Evolutionary conservation across 2,888 invertebrate genomes (phyloP).

Genomic region (Exocentrus adspersus): DNA sequence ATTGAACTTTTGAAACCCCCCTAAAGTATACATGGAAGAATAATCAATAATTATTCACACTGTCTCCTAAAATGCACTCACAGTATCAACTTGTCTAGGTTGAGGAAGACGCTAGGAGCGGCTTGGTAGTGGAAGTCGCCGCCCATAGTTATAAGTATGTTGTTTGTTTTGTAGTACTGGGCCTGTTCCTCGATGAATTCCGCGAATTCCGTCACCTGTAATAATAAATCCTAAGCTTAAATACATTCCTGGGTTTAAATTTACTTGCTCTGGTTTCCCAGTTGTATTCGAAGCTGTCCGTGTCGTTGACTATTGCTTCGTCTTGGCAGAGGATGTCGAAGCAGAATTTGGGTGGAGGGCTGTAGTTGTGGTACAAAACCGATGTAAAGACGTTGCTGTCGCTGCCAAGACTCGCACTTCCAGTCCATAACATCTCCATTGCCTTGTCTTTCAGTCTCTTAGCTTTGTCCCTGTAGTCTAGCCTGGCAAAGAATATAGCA

Average conservation of each 20-base stretch:
- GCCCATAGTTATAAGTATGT: slow-evolving; percentile 8
- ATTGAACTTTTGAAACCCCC: slow-evolving; percentile 36
- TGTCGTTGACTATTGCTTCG: slow-evolving; percentile 68
- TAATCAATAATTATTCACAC: no score
- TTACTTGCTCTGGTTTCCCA: slow-evolving; percentile 54
- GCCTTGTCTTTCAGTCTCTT: slow-evolving; percentile 67
- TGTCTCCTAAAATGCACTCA: neutral
- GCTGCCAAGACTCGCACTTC: slow-evolving; percentile 60
- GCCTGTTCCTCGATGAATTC: neutral
- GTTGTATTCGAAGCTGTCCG: slow-evolving; percentile 67
- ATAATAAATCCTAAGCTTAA: neutral
- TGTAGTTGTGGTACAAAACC: slow-evolving; percentile 62
- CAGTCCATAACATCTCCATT: slow-evolving; percentile 78
- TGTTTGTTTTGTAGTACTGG: neutral
- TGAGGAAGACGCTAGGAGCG: neutral
- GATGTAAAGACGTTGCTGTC: slow-evolving; percentile 56
- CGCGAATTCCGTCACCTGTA: slow-evolving; percentile 2
- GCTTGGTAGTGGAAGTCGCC: slow-evolving; percentile 7
- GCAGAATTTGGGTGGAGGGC: slow-evolving; percentile 70
- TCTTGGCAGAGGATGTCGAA: slow-evolving; percentile 65
- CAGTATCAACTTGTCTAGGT: slow-evolving; percentile 11
- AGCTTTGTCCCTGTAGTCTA: slow-evolving; percentile 74
- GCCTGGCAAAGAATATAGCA: slow-evolving; percentile 74
- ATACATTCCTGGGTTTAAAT: no score
- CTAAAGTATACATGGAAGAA: slow-evolving; percentile 3